Percentiles rank a stretch among this genome's conserved stretches.
phyloP scores from a whole-genome alignment of 2,797 vertebrate genomes.

The Sphenodon punctatus region DNA sequence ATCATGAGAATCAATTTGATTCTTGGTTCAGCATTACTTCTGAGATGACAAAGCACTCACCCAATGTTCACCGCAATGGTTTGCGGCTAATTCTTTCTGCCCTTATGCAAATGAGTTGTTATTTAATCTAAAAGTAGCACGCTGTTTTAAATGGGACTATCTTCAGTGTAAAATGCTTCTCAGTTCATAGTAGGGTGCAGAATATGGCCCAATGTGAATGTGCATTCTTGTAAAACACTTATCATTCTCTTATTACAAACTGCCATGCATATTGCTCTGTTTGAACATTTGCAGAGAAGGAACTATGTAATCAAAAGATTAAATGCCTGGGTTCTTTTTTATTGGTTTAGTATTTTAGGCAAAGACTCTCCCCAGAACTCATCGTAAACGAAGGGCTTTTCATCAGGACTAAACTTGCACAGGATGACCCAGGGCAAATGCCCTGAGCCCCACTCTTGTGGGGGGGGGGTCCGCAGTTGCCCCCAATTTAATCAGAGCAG shows the following conservation, averaged over 20 bases:
- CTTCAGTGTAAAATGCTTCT: not conserved
- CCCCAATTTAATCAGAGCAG: too few relatives aligned
- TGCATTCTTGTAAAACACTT: not conserved
- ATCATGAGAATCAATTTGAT: too few relatives aligned
- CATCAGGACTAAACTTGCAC: too few relatives aligned
- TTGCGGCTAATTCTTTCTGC: not conserved
- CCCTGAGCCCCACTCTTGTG: too few relatives aligned
- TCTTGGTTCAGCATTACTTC: too few relatives aligned
- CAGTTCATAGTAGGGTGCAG: not conserved
- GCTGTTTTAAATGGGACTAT: too few relatives aligned
- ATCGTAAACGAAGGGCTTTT: too few relatives aligned
- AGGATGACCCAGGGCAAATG: too few relatives aligned
- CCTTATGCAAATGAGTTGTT: not conserved
- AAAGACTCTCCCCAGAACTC: not conserved
- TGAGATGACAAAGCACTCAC: not conserved
- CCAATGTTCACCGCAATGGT: not conserved
- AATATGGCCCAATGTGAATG: not conserved
- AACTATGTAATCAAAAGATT: not conserved
- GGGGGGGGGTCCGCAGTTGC: too few relatives aligned
- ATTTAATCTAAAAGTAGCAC: not conserved
- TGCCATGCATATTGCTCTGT: not conserved
- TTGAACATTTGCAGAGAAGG: not conserved
- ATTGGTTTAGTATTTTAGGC: not conserved
- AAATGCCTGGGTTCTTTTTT: not conserved
- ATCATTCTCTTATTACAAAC: not conserved